phyloP scores from a whole-genome alignment of 2,888 invertebrate species.

The Scaptomyza flava region DNA sequence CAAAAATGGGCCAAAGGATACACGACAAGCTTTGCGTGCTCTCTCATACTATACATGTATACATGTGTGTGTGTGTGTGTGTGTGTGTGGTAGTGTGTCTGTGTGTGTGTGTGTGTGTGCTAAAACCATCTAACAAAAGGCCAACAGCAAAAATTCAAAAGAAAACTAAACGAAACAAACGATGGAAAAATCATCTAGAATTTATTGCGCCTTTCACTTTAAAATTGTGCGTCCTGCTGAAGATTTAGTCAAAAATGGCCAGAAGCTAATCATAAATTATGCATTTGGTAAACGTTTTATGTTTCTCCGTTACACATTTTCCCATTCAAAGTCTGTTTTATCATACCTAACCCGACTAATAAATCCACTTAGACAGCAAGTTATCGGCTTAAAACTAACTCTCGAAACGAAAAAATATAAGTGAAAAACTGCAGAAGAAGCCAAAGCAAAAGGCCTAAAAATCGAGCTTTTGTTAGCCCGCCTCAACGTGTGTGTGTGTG shows the following conservation, averaged over 20 bases:
- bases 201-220: conserved; percentile 1
- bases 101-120: conserved; percentile 21
- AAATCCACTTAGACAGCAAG: conserved; percentile 53
- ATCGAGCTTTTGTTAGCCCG: not conserved
- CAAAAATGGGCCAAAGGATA: conserved; percentile 45
- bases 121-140: conserved; percentile 29
- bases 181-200: conserved; percentile 32
- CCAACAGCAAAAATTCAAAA: conserved; percentile 21
- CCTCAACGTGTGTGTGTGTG: not conserved
- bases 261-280: conserved; percentile 53
- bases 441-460: conserved; percentile 1
- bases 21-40: conserved; percentile 37
- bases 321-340: conserved; percentile 31
- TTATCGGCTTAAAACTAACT: conserved; percentile 51
- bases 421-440: not conserved
- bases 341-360: conserved; percentile 49
- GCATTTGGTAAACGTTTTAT: conserved; percentile 21
- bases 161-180: conserved; percentile 2
- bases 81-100: too few species aligned
- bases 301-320: not conserved
- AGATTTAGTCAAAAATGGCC: conserved; percentile 11
- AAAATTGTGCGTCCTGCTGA: not conserved
- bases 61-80: not conserved
- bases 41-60: not conserved
- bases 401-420: not conserved